Evolutionary conservation across 2,113 vertebrate species (phyloP).

Genomic region (Pelvicachromis taeniatus): DNA sequence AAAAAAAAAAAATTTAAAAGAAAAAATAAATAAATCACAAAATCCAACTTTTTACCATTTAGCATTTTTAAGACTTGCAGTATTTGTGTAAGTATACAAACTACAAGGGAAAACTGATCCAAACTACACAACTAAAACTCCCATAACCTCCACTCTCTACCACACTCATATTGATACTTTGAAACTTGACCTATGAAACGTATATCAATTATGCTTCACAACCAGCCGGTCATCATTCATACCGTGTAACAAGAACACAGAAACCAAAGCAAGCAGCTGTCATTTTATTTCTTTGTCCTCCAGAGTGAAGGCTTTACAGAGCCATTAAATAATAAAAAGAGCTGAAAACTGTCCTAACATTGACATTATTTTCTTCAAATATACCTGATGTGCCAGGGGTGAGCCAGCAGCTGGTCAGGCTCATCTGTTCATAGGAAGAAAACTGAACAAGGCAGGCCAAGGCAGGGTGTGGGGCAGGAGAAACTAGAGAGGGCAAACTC

Average conservation of each 20-base stretch:
- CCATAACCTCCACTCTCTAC: neutral
- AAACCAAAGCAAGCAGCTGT: conserved; percentile 20
- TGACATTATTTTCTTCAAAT: neutral
- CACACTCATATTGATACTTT: neutral
- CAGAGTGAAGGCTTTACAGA: neutral
- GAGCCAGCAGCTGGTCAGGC: conserved; percentile 7
- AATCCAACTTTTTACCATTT: neutral
- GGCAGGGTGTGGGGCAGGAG: conserved; percentile 54
- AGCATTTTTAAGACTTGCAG: neutral
- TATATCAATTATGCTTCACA: neutral
- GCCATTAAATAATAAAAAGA: neutral
- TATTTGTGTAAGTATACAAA: neutral
- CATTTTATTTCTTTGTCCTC: conserved; percentile 14
- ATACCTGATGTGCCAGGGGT: neutral
- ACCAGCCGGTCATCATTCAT: neutral
- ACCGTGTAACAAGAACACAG: neutral
- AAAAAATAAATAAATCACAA: neutral
- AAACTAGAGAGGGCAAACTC: conserved; percentile 50
- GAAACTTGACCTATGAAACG: neutral
- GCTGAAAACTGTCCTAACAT: neutral
- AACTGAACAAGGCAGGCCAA: conserved; percentile 3
- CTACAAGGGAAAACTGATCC: neutral
- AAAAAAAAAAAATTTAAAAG: too few species aligned
- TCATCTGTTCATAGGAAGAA: neutral
- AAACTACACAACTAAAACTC: neutral